Base-by-base conservation (phyloP, 2,797 vertebrate genomes). In the Pempheris klunzingeri region DNA sequence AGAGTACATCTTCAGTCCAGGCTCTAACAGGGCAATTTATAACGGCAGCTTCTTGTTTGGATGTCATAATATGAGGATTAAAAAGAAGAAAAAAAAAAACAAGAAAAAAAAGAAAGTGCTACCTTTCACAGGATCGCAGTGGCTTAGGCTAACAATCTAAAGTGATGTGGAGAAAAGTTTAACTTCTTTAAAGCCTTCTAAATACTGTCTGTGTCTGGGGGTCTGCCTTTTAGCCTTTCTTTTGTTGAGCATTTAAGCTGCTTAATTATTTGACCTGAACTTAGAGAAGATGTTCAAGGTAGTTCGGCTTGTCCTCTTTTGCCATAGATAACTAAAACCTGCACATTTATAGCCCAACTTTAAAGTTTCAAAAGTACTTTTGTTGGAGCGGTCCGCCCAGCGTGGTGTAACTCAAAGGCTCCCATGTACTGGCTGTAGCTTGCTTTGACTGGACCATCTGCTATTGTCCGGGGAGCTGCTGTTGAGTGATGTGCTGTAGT, bases 221-320 rank as follows among this genome's bases (percentile, higher is more conserved):
- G 77, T 86, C 87, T 89, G 87, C 69, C 89, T 90, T 89, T 90
- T 92, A 84, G 87, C 88, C 85, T 82, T 73, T 78, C 90, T 89
- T 93, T 93, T 92, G 91, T 92, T 62, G 64, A 91, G 77, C 80
- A 68, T 89, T 92, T 92, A 92, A 94, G 91, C 89, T 87, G 91
- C 92, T 92, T 92, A 91, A 94, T 92, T 92, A 92, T 94, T 92
- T 92, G 92, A 92, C 92, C 92, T 90, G 90, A 92, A 92, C 89
- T 92, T 85, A 84, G 72, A 87, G 88, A 72, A 83, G 90, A 88
- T 90, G 91, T 92, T 90, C 87, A 92, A 92, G 92, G 91, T 92
- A 91, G 82, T 87, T 89, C 78, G 36, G 73, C 77, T 28, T 72
- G 91, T 92, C 87, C 90, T 92, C 90, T 86, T 84, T 84, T 80